Conservation (phyloP, 1,140 invertebrate species). For the Drosophila baimaii region DNA sequence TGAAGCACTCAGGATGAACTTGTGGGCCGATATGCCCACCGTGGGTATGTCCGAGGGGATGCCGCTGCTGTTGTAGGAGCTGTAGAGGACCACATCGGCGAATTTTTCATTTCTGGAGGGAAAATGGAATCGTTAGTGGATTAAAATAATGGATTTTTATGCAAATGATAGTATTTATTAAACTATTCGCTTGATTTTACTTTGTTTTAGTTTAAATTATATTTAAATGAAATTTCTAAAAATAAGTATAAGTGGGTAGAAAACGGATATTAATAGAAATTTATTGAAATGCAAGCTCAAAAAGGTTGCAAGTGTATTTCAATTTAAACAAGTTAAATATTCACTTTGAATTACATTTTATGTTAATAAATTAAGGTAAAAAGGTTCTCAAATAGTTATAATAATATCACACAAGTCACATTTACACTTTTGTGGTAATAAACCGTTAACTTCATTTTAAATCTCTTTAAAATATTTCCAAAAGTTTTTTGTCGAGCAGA, state of each 20-base stretch:
- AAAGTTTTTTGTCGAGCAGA: no score
- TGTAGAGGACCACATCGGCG: conserved; percentile 93
- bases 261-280: neutral
- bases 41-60: conserved; percentile 75
- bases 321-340: neutral
- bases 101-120: conserved; percentile 87
- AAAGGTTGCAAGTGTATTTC: neutral
- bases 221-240: neutral
- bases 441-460: no score
- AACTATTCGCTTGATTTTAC: neutral
- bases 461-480: neutral
- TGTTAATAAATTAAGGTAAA: neutral
- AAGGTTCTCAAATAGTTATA: neutral
- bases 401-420: neutral
- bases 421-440: neutral
- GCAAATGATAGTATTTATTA: neutral
- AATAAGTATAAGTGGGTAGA: neutral
- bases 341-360: no score
- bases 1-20: conserved; percentile 93
- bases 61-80: conserved; percentile 83
- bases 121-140: neutral
- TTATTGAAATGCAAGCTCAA: neutral
- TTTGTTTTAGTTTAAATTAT: neutral
- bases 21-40: conserved; percentile 92
- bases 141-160: neutral